phyloP scores from a whole-genome alignment of 2,797 vertebrate genomes.

The Hemibagrus guttatus region DNA sequence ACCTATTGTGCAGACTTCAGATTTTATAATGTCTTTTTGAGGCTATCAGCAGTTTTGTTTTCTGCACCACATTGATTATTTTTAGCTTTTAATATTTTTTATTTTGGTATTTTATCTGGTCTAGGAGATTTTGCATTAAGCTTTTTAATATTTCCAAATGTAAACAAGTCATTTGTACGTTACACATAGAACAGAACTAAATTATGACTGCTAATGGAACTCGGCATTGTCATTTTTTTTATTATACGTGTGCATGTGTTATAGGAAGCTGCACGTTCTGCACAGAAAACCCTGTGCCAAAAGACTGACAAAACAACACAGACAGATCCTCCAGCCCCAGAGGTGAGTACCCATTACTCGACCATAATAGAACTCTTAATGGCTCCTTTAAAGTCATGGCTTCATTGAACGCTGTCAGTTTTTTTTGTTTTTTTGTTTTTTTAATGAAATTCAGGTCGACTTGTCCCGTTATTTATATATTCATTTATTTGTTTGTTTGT shows the following conservation, averaged over 20 bases:
- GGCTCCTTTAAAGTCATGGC: slow-evolving; percentile 61
- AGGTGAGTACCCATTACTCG: slow-evolving; percentile 82
- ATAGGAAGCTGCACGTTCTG: slow-evolving; percentile 86
- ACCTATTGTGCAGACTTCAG: slow-evolving; percentile 36
- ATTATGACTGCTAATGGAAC: slow-evolving; percentile 4
- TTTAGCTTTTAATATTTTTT: not conserved
- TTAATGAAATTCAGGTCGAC: slow-evolving; percentile 44
- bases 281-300: slow-evolving; percentile 83
- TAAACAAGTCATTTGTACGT: slow-evolving; percentile 19
- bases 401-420: slow-evolving; percentile 61
- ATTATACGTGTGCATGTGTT: slow-evolving; percentile 58
- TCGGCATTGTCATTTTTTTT: not conserved
- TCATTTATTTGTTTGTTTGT: slow-evolving; percentile 45
- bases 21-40: slow-evolving; percentile 44
- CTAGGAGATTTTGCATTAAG: not conserved
- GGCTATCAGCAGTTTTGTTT: slow-evolving; percentile 5
- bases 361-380: slow-evolving; percentile 47
- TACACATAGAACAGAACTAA: not conserved
- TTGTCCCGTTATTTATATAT: not conserved
- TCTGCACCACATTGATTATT: slow-evolving; percentile 32
- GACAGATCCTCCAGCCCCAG: slow-evolving; percentile 87
- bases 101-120: not conserved
- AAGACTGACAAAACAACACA: slow-evolving; percentile 92
- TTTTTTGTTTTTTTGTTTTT: slow-evolving; percentile 19
- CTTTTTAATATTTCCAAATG: slow-evolving; percentile 36